These are phyloP conservation scores for Mystacornis crossleyi DNA, from an alignment of 2,113 vertebrate species.

Conservation along the genomic window DNA sequence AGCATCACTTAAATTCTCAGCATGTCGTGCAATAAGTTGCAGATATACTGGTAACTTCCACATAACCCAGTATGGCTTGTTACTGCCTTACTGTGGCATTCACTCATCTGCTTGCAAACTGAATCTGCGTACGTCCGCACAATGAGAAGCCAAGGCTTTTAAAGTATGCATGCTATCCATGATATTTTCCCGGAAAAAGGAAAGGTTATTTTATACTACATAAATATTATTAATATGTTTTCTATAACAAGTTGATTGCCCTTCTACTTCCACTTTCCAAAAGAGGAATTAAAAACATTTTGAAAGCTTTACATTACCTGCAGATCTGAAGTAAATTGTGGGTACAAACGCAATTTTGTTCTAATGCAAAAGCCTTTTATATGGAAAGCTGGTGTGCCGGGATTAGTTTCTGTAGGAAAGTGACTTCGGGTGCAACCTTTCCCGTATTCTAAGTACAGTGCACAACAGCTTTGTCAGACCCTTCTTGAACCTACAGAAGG, in stretches of 20 bases:
- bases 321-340: neutral
- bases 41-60: neutral
- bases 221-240: neutral
- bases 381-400: neutral
- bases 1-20: neutral
- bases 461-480: neutral
- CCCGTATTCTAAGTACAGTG: neutral
- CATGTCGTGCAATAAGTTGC: rapidly evolving
- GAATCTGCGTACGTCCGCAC: neutral
- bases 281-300: neutral
- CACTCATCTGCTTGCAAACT: neutral
- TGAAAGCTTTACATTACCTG: neutral
- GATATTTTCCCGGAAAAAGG: neutral
- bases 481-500: neutral
- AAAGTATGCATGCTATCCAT: neutral
- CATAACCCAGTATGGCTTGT: rapidly evolving
- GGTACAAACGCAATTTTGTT: rapidly evolving
- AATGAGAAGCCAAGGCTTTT: neutral
- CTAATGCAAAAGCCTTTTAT: neutral
- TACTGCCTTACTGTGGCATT: neutral
- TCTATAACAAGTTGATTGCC: neutral
- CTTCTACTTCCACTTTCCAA: neutral
- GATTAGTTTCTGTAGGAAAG: neutral
- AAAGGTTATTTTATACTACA: neutral
- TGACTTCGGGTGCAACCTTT: neutral